Evolutionary conservation across 2,888 invertebrate species (phyloP).

Genomic region (Nomada ruficornis): DNA sequence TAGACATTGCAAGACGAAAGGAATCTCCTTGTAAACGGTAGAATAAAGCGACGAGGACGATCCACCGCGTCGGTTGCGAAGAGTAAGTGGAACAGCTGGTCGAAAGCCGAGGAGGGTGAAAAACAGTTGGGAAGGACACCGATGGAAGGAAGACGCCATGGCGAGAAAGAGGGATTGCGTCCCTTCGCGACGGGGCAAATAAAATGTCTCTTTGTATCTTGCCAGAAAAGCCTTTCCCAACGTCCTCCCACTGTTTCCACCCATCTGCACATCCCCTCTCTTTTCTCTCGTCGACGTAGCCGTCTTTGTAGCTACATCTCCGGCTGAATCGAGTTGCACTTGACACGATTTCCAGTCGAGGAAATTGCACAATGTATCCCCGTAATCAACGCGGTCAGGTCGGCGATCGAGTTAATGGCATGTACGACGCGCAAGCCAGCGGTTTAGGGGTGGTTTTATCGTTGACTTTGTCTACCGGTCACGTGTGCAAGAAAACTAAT

Average conservation of each 20-base stretch:
- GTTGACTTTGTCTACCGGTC: constrained; percentile 28
- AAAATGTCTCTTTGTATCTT: constrained; percentile 59
- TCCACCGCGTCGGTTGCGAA: constrained; percentile 43
- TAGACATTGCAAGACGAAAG: constrained; percentile 46
- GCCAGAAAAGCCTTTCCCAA: constrained; percentile 43
- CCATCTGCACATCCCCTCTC: background rate
- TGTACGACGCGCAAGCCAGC: constrained; percentile 4
- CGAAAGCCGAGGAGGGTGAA: constrained; percentile 3
- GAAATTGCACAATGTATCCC: constrained; percentile 12
- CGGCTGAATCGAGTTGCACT: constrained; percentile 27
- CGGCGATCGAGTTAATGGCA: constrained; percentile 34
- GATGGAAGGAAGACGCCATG: constrained; percentile 24
- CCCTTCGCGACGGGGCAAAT: constrained; percentile 45
- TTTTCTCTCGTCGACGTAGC: background rate
- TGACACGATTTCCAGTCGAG: constrained; percentile 31
- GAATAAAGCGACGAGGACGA: constrained; percentile 45
- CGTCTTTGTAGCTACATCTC: background rate
- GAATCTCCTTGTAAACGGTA: constrained; percentile 41
- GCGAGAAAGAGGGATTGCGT: constrained; percentile 42
- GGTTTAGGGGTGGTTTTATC: constrained; percentile 10
- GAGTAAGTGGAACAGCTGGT: constrained; percentile 67
- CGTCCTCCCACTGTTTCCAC: background rate
- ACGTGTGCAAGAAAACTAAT: constrained; percentile 2
- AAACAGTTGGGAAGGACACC: constrained; percentile 26
- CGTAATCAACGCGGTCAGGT: constrained; percentile 31